Evolutionary conservation across 2,888 invertebrate species (phyloP).

Genomic region (Acanthococcus lagerstroemiae): DNA sequence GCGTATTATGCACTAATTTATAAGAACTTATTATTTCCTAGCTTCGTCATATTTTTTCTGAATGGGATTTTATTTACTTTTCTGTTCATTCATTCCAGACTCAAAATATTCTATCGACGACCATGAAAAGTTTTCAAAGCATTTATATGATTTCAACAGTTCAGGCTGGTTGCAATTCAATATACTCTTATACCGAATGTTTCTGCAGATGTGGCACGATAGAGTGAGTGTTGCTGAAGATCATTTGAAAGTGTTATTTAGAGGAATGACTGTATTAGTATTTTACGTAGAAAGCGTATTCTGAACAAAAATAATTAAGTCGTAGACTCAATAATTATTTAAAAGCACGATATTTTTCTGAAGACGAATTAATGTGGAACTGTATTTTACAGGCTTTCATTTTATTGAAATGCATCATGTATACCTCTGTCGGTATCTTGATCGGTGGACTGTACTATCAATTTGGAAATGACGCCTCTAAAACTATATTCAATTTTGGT

Average conservation of each 20-base stretch:
- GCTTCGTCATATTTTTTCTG: no score
- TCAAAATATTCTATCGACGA: slow-evolving; percentile 2
- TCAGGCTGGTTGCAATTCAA: slow-evolving; percentile 57
- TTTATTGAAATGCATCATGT: slow-evolving; percentile 56
- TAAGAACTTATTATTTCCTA: no score
- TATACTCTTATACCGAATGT: slow-evolving; percentile 57
- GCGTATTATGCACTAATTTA: no score
- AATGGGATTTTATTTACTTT: no score
- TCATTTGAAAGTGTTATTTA: no score
- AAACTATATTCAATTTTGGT: slow-evolving; percentile 72
- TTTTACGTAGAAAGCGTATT: no score
- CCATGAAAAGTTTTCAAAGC: slow-evolving; percentile 28
- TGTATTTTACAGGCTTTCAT: slow-evolving; percentile 53
- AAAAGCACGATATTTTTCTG: no score
- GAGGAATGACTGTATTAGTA: no score
- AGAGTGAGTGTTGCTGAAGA: slow-evolving; percentile 46
- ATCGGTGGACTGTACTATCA: slow-evolving; percentile 59
- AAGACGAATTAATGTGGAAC: background rate
- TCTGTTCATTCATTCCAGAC: no score
- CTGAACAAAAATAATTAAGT: no score
- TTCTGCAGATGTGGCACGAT: slow-evolving; percentile 64
- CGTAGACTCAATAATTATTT: no score
- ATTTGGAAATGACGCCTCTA: slow-evolving; percentile 70
- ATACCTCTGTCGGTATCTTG: slow-evolving; percentile 57
- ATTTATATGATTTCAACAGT: slow-evolving; percentile 36